Evolutionary conservation across 2,797 vertebrate species (phyloP).

Genomic region (Bryconaethiops microstoma): DNA sequence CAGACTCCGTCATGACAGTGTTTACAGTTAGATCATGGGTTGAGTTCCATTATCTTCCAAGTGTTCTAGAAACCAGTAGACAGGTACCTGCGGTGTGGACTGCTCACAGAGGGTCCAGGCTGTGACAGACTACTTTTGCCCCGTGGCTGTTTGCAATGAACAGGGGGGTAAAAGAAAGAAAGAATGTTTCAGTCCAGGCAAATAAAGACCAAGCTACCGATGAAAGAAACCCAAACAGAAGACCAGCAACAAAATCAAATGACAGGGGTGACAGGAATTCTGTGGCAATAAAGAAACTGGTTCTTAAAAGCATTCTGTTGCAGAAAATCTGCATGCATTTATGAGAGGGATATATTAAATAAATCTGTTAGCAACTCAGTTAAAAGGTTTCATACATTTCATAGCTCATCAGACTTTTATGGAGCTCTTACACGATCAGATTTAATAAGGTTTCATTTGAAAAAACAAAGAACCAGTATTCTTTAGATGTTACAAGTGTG

Average conservation of each 20-base stretch:
- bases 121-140: slow-evolving; percentile 98
- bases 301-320: slow-evolving; percentile 75
- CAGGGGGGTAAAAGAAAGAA: slow-evolving; percentile 98
- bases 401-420: background rate
- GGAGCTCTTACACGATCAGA: background rate
- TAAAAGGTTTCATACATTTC: slow-evolving; percentile 18
- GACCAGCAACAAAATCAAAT: slow-evolving; percentile 87
- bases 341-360: background rate
- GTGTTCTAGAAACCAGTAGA: slow-evolving; percentile 96
- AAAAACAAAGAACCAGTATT: slow-evolving; percentile 81
- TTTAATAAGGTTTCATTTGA: background rate
- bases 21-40: slow-evolving; percentile 68
- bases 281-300: slow-evolving; percentile 83
- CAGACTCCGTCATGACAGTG: slow-evolving; percentile 33
- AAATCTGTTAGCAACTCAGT: background rate
- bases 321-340: background rate
- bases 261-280: slow-evolving; percentile 76
- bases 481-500: slow-evolving; percentile 76
- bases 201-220: slow-evolving; percentile 97
- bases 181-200: slow-evolving; percentile 99
- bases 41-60: slow-evolving; percentile 95
- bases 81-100: slow-evolving; percentile 96
- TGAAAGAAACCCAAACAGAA: slow-evolving; percentile 80
- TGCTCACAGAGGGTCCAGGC: slow-evolving; percentile 96
- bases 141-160: slow-evolving; percentile 99